Evolutionary conservation across 2,113 vertebrate species (phyloP).

Genomic region (Colaptes auratus): DNA sequence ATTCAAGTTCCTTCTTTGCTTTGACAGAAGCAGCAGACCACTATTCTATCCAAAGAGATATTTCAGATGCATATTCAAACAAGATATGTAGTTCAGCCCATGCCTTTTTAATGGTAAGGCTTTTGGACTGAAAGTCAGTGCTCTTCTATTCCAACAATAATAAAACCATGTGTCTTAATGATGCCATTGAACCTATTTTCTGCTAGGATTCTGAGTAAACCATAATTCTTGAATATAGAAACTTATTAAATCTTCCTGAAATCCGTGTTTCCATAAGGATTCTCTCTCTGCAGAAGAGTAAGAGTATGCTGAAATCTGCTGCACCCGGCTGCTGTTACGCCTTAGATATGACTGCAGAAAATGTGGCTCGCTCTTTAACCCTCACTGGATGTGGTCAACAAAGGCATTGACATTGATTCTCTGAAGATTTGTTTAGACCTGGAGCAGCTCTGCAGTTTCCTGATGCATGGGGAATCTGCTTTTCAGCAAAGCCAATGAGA

Average conservation of each 20-base stretch:
- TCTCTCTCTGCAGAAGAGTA: neutral
- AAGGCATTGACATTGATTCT: neutral
- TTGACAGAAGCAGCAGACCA: neutral
- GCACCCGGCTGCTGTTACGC: neutral
- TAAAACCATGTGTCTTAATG: neutral
- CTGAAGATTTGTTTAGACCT: neutral
- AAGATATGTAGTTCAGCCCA: neutral
- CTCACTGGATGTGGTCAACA: fast-evolving
- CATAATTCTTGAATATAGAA: neutral
- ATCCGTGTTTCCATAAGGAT: neutral
- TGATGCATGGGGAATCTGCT: neutral
- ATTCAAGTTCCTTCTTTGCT: neutral
- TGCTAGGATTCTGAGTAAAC: neutral
- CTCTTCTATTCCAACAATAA: neutral
- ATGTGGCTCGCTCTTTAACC: neutral
- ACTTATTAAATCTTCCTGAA: neutral
- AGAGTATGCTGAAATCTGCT: neutral
- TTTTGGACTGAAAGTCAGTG: neutral
- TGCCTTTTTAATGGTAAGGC: neutral
- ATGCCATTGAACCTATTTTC: neutral
- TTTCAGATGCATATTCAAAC: neutral
- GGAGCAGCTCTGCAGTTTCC: neutral
- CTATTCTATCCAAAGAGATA: neutral
- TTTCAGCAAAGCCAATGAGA: neutral
- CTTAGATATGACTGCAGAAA: neutral